Percentiles rank a stretch among this genome's conserved stretches.
Evolutionary conservation across 2,888 invertebrate species (phyloP).

Genomic region (Aethes cnicana): DNA sequence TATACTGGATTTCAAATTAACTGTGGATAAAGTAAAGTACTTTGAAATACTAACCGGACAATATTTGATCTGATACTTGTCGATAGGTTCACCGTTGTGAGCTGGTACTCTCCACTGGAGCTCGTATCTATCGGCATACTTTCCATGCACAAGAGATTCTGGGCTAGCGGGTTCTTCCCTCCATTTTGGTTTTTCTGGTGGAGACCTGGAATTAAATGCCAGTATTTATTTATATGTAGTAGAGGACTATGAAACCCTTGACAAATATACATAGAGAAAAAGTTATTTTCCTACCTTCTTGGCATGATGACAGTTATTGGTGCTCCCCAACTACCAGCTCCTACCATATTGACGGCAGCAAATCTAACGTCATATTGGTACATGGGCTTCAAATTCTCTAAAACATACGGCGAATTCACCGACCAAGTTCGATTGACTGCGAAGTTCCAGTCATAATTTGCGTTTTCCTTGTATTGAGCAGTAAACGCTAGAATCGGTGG

Average conservation of each 20-base stretch:
- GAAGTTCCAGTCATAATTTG: slow-evolving; percentile 86
- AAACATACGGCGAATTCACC: slow-evolving; percentile 88
- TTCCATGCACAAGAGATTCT: slow-evolving; percentile 72
- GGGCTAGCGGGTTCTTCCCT: slow-evolving; percentile 63
- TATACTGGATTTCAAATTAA: too few species aligned
- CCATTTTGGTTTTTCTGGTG: slow-evolving; percentile 86
- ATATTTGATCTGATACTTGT: slow-evolving; percentile 89
- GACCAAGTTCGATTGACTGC: slow-evolving; percentile 90
- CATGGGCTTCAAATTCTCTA: slow-evolving; percentile 90
- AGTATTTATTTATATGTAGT: too few species aligned
- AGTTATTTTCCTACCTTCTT: slow-evolving; percentile 66
- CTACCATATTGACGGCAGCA: slow-evolving; percentile 92
- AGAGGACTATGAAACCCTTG: too few species aligned
- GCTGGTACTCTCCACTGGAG: slow-evolving; percentile 92
- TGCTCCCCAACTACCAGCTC: slow-evolving; percentile 88
- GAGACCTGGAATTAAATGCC: slow-evolving; percentile 77
- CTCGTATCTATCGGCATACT: slow-evolving; percentile 90
- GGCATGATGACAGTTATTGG: slow-evolving; percentile 87
- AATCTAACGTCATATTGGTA: slow-evolving; percentile 91
- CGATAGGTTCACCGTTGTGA: slow-evolving; percentile 95
- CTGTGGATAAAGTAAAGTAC: too few species aligned
- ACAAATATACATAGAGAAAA: not conserved
- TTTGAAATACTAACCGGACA: slow-evolving; percentile 85
- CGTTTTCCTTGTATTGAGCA: slow-evolving; percentile 88
- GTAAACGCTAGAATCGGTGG: slow-evolving; percentile 88